phyloP scores from a whole-genome alignment of 2,888 invertebrate species.

The Cecidostiba fungosa region DNA sequence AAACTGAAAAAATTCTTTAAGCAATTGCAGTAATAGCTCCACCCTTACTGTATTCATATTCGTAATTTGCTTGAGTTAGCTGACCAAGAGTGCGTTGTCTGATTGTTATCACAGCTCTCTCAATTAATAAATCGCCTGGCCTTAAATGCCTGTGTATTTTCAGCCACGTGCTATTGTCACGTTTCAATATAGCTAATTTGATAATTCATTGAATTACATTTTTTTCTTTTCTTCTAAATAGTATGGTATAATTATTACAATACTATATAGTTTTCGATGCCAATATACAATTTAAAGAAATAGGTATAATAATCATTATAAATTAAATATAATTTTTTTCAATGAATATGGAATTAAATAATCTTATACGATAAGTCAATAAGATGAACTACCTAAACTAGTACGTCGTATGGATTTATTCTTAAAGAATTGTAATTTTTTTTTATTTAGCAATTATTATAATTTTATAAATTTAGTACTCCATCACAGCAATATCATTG shows the following conservation, averaged over 20 bases:
- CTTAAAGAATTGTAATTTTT: no score
- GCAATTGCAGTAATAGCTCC: background rate
- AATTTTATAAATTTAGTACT: no score
- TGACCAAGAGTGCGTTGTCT: background rate
- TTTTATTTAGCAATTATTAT: no score
- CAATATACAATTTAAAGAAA: background rate
- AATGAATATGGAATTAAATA: no score
- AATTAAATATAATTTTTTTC: no score
- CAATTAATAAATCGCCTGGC: slow-evolving; percentile 72
- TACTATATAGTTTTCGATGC: background rate
- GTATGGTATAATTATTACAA: no score
- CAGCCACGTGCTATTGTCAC: slow-evolving; percentile 6
- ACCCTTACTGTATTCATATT: background rate
- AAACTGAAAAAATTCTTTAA: background rate
- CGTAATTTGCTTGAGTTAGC: slow-evolving; percentile 20
- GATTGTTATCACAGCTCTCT: slow-evolving; percentile 55
- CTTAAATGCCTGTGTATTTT: slow-evolving; percentile 66
- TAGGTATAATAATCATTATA: no score
- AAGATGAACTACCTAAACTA: no score
- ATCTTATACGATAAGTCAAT: no score
- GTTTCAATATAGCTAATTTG: background rate
- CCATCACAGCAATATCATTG: no score
- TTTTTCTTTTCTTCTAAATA: background rate
- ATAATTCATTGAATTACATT: background rate
- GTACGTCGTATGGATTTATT: no score